Evolutionary conservation across 2,113 vertebrate genomes (phyloP), one percentile per base, ranked within the genome.

Genomic region (Chelonoidis abingdonii): DNA sequence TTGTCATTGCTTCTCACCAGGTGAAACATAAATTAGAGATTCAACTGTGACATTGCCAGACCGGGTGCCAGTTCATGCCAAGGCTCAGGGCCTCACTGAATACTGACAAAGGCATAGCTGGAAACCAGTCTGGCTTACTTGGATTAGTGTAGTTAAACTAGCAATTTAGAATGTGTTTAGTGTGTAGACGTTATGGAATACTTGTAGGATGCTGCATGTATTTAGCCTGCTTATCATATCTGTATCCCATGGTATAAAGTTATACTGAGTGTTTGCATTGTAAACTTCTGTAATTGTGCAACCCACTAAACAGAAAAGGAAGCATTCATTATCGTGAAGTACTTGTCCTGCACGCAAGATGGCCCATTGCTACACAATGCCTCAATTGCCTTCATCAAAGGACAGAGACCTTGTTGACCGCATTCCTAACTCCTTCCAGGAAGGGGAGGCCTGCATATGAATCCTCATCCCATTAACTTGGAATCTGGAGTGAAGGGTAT

Each of bases 1-100:
- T 92, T 72, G 19, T 69, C 80, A 87, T 76, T 92, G 90, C 76
- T 85, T 92, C 52, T 17, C 69, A 65, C 31, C 80, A 80, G 69
- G 83, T 92, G 91, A 88, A 92, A 86, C 87, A 54, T 81, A 88
- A 84, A 88, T 92, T 92, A 80, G 91, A 10, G 38, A 69, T 86
- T 72, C 56, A 78, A 78, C 83, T 44, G 69, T 79, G 86, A 92
- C 31, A 31, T 19, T 65, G 62, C 16, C 31, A 65, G 31, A 35
- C 62, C 16, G 7, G 62, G 7, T 65, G 62, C 62, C 31, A 62
- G 62, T 31, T 65, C 31, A 65, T 65, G 16, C 62, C 31, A 65
- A 65, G 31, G 31, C 62, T 65, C 31, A 65, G 31, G 62, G 31
- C 31, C 31, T 35, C 62, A 35, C 62, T 65, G 59, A 31, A 31